Percentiles rank a stretch among this genome's conserved stretches.
Conservation (phyloP, 2,797 vertebrate genomes). For the Smutsia temminckii region DNA sequence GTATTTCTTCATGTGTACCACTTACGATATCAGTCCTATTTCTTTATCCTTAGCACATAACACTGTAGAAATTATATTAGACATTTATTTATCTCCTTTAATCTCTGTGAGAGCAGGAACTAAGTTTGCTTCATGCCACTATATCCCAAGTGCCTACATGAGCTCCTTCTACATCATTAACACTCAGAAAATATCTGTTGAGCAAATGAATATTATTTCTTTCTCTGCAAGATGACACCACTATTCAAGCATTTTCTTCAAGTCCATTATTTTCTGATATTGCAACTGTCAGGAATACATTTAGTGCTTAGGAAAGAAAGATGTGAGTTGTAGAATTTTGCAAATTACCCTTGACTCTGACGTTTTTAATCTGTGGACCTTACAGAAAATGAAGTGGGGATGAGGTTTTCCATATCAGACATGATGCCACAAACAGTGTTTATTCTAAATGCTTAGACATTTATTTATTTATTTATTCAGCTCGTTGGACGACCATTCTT, state of each 20-base stretch:
- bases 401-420: neutral
- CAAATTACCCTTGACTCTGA: neutral
- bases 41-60: neutral
- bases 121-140: neutral
- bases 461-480: slow-evolving; percentile 78
- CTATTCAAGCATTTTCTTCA: neutral
- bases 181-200: neutral
- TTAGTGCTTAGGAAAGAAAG: neutral
- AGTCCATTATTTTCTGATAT: neutral
- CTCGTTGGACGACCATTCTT: slow-evolving; percentile 90
- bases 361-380: neutral
- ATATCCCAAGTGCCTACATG: neutral
- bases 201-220: neutral
- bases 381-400: neutral
- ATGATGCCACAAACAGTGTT: neutral
- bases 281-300: neutral
- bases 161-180: neutral
- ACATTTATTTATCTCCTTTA: neutral
- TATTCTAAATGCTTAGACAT: neutral
- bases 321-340: neutral
- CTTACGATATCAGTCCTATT: neutral
- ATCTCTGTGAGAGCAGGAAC: neutral
- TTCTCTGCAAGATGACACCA: neutral
- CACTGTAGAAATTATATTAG: neutral
- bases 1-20: neutral